Conservation (phyloP, 2,113 vertebrate genomes). For the Apodemus speciosus region DNA sequence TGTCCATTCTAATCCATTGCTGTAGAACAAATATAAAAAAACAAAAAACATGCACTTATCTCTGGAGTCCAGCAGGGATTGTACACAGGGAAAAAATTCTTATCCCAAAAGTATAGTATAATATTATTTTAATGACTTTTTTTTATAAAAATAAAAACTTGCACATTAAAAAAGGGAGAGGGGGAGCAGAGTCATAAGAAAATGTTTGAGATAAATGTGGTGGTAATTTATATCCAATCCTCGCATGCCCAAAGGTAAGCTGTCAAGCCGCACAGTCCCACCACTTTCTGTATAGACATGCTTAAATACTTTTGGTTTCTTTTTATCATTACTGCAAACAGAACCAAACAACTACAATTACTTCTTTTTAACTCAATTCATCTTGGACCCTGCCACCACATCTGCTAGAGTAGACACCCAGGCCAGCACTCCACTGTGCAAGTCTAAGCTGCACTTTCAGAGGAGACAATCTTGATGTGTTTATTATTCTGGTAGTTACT, state of each 20-base stretch:
- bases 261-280: neutral
- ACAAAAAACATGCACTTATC: neutral
- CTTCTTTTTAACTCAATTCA: neutral
- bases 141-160: neutral
- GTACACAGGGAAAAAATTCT: neutral
- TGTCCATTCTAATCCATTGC: slow-evolving; percentile 7
- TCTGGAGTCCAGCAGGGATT: neutral
- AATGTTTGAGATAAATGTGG: neutral
- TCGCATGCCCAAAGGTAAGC: neutral
- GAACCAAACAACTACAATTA: neutral
- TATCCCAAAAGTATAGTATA: slow-evolving; percentile 4
- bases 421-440: neutral
- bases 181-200: neutral
- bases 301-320: neutral
- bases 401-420: neutral
- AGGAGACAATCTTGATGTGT: neutral
- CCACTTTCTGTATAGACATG: neutral
- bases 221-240: neutral
- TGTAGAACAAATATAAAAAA: slow-evolving; percentile 21
- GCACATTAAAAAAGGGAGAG: neutral
- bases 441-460: neutral
- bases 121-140: slow-evolving; percentile 44
- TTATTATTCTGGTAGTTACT: neutral
- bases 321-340: neutral
- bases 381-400: slow-evolving; percentile 10